Base-by-base conservation (phyloP, 2,888 invertebrate genomes). In the Apotomis turbidana region DNA sequence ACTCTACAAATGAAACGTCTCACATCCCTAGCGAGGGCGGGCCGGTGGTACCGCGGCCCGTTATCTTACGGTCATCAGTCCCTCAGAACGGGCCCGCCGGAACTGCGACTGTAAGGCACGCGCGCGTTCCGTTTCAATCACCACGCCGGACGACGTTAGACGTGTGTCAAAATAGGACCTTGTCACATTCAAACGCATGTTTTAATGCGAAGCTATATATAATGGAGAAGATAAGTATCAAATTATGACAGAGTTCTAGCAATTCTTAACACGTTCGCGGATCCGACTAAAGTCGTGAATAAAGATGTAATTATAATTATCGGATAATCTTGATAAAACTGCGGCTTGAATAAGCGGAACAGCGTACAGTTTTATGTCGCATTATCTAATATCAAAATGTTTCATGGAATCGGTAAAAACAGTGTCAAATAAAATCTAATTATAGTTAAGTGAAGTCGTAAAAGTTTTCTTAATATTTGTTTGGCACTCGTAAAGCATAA, bases 61-160 rank as follows among this genome's bases (percentile, higher is more conserved):
- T 72, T 72, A 72, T 72, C 72, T 68, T 72, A 72, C 72, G 72
- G 72, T 72, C 72, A 72, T 68, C 72, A 72, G 68, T 72, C 66
- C 66, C 70, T 71, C 54, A 54, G 71, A 67, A 61, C 69, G 60
- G 57, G 55, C 61, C 58, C 51, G 58, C 71, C 71, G 72, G 72
- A 68, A 72, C 72, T 68, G 62, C 55, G 49, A 49, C 58, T 62
- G 58, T 61, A 55, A 49, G 58, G 70, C 58, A 63, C 70, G 70
- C 68, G 63, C 70, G 68, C 72, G 72, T 62, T 72, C 70, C 63
- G 68, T 72, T 72, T 63, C 72, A 63, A 72, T 61, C 71, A 69
- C 69, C 54, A 62, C 59, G 58, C 68, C 72, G 68, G 68, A 72
- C 68, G 61, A 68, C 54, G 60, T 9, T 9, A 58, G 64, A 71